Evolutionary conservation across 2,113 vertebrate genomes (phyloP).

Genomic region (Elephantulus edwardii): DNA sequence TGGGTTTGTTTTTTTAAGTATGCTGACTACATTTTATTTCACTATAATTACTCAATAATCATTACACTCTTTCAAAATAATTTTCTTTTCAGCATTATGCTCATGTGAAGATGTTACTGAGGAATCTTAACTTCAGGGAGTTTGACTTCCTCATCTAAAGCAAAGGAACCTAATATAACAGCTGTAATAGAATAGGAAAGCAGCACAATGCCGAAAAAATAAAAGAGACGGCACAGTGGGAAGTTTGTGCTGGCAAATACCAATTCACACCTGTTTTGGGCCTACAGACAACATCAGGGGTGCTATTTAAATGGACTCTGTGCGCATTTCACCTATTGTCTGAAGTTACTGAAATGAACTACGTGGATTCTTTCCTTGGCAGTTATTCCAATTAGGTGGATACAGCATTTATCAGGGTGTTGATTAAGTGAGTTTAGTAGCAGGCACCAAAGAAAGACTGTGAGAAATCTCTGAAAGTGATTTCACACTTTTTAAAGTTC

Average conservation of each 20-base stretch:
- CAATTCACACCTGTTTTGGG: conserved; percentile 73
- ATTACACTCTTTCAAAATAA: conserved; percentile 8
- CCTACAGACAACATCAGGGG: conserved; percentile 58
- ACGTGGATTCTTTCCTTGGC: conserved; percentile 39
- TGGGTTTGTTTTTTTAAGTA: not conserved
- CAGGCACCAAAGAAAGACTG: conserved; percentile 29
- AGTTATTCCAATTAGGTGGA: conserved; percentile 57
- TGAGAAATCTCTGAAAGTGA: conserved; percentile 45
- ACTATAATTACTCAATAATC: conserved; percentile 27
- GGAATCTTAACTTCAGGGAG: conserved; percentile 41
- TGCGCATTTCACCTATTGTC: conserved; percentile 56
- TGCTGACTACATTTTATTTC: not conserved
- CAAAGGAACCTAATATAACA: conserved; percentile 66
- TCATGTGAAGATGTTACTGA: not conserved
- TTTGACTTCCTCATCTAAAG: conserved; percentile 51
- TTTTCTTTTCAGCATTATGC: conserved; percentile 15
- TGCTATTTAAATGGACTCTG: conserved; percentile 67
- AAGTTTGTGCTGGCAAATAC: conserved; percentile 64
- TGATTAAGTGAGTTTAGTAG: conserved; percentile 59
- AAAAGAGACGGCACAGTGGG: conserved; percentile 47
- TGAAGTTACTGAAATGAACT: conserved; percentile 61
- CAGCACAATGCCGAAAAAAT: conserved; percentile 51
- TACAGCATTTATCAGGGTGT: conserved; percentile 56
- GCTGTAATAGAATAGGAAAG: conserved; percentile 61
- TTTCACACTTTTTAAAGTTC: conserved; percentile 26